Base-by-base conservation (phyloP, 2,888 invertebrate species). In the Leptopilina myrica region DNA sequence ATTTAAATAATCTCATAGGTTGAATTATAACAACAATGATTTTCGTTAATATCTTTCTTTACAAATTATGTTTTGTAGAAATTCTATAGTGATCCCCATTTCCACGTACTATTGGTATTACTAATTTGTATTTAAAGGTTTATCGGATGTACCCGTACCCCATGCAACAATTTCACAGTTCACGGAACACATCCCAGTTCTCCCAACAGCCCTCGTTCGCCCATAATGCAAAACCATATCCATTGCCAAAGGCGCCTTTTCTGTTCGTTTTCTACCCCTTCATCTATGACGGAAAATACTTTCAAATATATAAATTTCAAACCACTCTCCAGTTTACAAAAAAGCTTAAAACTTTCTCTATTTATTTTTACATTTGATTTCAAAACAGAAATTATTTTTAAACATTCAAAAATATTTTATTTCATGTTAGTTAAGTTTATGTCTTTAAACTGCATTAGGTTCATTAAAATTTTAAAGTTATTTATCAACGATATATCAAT, bases 101-200 rank as follows among this genome's bases (percentile, higher is more conserved):
- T 78, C 79, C 82, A 76, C 80, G 76, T 80, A 78, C 81, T 77
- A 76, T 84, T 80, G 78, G 80, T 86, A 84, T 85, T 86, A 85
- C 88, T 90, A 90, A 89, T 90, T 90, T 85, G 89, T 90, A 89
- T 90, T 90, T 90, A 90, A 90, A 90, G 89, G 88, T 90, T 89
- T 88, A 88, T 88, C 86, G 88, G 85, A 84, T 84, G 85, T 81
- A 84, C 84, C 84, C 84, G 85, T 85, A 86, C 85, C 81, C 82
- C 83, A 85, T 81, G 85, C 86, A 86, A 90, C 89, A 90, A 90
- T 90, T 90, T 90, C 90, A 90, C 87, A 90, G 82, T 89, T 85
- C 88, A 87, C 88, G 83, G 86, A 86, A 87, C 82, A 81, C 85
- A 85, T 86, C 84, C 84, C 82, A 84, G 80, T 77, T 81, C 80